Evolutionary conservation across 2,113 vertebrate species (phyloP).

Genomic region (Mobula birostris): DNA sequence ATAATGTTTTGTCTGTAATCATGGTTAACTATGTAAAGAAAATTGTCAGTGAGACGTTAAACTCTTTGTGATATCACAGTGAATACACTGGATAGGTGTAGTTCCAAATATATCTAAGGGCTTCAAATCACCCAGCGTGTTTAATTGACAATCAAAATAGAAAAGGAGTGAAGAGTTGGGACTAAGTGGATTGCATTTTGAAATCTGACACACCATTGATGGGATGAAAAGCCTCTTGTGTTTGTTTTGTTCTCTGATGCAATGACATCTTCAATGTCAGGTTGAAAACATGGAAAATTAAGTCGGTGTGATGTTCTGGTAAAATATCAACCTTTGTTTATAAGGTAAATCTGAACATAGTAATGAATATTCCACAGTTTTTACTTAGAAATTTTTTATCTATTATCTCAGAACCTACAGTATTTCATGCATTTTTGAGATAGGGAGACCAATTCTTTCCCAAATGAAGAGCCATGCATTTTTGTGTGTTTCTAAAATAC

Average conservation of each 20-base stretch:
- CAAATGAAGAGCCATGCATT: background rate
- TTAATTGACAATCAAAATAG: too few relatives aligned
- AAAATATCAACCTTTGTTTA: background rate
- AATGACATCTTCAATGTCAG: background rate
- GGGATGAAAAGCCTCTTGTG: too few relatives aligned
- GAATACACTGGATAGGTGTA: too few relatives aligned
- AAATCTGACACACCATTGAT: too few relatives aligned
- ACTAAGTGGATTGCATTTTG: too few relatives aligned
- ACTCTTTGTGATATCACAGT: background rate
- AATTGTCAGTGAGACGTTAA: background rate
- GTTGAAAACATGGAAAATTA: background rate
- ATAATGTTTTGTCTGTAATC: background rate
- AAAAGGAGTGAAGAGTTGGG: too few relatives aligned
- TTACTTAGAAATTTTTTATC: background rate
- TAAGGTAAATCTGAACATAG: background rate
- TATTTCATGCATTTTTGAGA: background rate
- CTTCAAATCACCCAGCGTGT: too few relatives aligned
- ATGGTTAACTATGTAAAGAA: background rate
- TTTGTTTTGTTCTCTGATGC: too few relatives aligned
- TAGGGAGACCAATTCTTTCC: background rate
- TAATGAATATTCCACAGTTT: background rate
- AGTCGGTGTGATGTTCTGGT: background rate
- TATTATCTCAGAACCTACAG: background rate
- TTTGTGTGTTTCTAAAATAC: background rate
- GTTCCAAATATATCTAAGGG: too few relatives aligned